A percentile compares a stretch with the other conserved stretches of the same genome.
phyloP scores from a whole-genome alignment of 2,888 invertebrate genomes.

The Drosophila lacicola region DNA sequence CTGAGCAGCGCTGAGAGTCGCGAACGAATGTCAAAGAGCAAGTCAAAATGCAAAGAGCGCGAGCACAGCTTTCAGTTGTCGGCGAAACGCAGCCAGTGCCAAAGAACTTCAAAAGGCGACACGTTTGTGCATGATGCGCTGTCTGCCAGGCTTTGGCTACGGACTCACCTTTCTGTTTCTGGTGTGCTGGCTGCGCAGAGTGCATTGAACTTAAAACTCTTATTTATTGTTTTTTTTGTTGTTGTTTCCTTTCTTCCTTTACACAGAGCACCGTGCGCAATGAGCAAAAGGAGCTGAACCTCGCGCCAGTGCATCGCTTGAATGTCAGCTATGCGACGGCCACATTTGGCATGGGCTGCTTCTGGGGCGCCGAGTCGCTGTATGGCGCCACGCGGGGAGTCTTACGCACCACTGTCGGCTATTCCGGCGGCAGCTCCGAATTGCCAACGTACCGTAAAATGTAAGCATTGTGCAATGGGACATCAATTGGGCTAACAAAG shows the following conservation, averaged over 20 bases:
- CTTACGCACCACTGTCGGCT: conserved; percentile 96
- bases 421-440: conserved; percentile 93
- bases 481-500: conserved; percentile 54
- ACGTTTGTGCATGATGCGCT: conserved; percentile 49
- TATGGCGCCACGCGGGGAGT: conserved; percentile 91
- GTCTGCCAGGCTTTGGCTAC: conserved; percentile 68
- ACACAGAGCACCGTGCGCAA: conserved; percentile 81
- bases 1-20: conserved; percentile 30
- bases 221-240: conserved; percentile 1
- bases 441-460: conserved; percentile 94
- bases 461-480: conserved; percentile 87
- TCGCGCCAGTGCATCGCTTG: conserved; percentile 80
- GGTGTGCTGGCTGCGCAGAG: conserved; percentile 40
- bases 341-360: conserved; percentile 97
- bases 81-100: conserved; percentile 17
- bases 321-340: conserved; percentile 86
- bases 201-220: conserved; percentile 20
- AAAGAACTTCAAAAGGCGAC: conserved; percentile 24
- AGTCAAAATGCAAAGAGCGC: conserved; percentile 34
- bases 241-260: conserved; percentile 7
- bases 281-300: conserved; percentile 83
- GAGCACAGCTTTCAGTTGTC: conserved; percentile 26
- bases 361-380: conserved; percentile 95
- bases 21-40: conserved; percentile 31
- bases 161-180: conserved; percentile 69